Evolutionary conservation across 1,140 invertebrate genomes (phyloP), one percentile per base, ranked within the genome.

Genomic region (Papilio helenus): DNA sequence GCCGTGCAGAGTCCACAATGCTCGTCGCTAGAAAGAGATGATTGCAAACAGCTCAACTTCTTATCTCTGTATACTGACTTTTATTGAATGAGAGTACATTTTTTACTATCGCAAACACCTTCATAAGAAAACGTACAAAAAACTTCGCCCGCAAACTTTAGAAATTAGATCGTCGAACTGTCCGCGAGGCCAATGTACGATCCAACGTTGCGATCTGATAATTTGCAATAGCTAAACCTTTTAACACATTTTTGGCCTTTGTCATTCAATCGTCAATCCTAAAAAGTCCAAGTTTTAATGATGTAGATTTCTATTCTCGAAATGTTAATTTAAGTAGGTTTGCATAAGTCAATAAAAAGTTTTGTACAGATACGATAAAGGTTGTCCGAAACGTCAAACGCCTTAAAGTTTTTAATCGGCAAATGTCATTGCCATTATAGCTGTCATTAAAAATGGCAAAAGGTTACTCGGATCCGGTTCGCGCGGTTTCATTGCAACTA

Each of bases 131-230:
- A 88, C 84, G 81, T 86, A 87, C 88, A 90, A 92, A 93, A 92
- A 90, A 88, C 79, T 83, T 81, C 65, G 82, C 83, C 84, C 76
- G 83, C 87, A 88, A 89, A 92, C 89, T 90, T 84, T 85, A 85
- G 87, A 90, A 93, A 93, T 92, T 93, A 86, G 91, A 93, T 92
- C 91, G 90, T 93, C 90, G 91, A 93, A 93, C 90, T 92, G 87
- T 91, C 87, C 80, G 86, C 84, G 87, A 89, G 89, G 89, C 89
- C 89, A 91, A 83, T 88, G 88, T 91, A 90, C 90, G 89, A 85
- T 83, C 83, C 85, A 83, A 82, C 82, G 85, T 84, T 84, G 82
- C 81, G 84, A 83, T 85, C 84, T 85, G 81, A 88, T 86, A 76
- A 83, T 84, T 80, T 81, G 80, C 82, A 83, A 82, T 71, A 49